Evolutionary conservation across 2,888 invertebrate genomes (phyloP).

Genomic region (Holacanthella duospinosa): DNA sequence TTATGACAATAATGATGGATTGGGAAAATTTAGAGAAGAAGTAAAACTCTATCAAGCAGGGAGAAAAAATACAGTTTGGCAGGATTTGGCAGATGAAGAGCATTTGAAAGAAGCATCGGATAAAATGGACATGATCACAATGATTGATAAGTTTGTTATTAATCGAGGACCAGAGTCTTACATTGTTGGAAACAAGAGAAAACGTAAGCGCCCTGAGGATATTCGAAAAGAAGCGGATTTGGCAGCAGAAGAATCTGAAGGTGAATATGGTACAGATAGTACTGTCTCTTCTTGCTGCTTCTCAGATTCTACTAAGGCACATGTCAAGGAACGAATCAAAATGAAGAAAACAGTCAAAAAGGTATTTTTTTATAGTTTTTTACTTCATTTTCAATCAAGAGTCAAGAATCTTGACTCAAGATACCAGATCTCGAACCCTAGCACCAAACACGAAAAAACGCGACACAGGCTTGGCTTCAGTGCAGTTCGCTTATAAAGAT

Average conservation of each 20-base stretch:
- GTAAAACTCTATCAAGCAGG: not conserved
- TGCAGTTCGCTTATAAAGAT: no score
- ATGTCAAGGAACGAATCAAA: constrained; percentile 14
- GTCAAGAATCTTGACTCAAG: no score
- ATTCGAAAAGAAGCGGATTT: constrained; percentile 8
- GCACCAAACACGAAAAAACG: no score
- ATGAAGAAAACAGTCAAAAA: no score
- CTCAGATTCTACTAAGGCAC: constrained; percentile 21
- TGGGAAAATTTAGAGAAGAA: not conserved
- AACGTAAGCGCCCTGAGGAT: constrained; percentile 3
- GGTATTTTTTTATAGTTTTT: no score
- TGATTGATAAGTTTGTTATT: constrained; percentile 8
- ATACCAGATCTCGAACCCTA: no score
- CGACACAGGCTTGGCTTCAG: no score
- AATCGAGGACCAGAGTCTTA: constrained; percentile 24
- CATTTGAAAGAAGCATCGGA: not conserved
- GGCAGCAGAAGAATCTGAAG: not conserved
- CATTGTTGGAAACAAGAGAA: constrained; percentile 11
- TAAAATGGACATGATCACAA: not conserved
- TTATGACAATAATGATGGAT: no score
- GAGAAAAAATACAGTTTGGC: constrained; percentile 13
- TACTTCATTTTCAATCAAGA: no score
- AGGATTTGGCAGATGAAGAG: constrained; percentile 10
- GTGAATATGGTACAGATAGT: constrained; percentile 15
- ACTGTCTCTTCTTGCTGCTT: constrained; percentile 27